A percentile compares a stretch with the other conserved stretches of the same genome.
Evolutionary conservation across 2,797 vertebrate genomes (phyloP).

Genomic region (Picus viridis): DNA sequence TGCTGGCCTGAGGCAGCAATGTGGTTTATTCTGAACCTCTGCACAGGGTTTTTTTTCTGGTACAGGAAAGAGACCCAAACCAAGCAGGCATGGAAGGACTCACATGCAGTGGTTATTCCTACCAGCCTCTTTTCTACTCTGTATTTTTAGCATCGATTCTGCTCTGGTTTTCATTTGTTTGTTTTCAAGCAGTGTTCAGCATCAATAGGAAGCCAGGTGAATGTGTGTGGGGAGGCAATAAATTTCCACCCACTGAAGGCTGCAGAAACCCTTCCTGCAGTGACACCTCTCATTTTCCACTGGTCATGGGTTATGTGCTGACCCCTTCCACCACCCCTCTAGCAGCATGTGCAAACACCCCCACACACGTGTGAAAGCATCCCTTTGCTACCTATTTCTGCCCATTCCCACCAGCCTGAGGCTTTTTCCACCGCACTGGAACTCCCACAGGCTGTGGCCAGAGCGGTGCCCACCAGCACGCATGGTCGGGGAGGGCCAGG

Average conservation of each 20-base stretch:
- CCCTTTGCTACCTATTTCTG: background rate
- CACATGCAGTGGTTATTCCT: fast-evolving
- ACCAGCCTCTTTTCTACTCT: background rate
- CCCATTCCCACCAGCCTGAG: background rate
- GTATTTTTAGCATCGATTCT: background rate
- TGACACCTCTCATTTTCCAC: constrained; percentile 8
- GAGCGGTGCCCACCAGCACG: fast-evolving
- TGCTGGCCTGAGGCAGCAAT: fast-evolving
- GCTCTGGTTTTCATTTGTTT: background rate
- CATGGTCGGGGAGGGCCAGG: fast-evolving
- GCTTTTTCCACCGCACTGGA: background rate
- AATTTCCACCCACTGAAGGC: background rate
- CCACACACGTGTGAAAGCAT: fast-evolving
- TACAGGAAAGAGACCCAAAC: background rate
- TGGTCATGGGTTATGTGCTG: fast-evolving
- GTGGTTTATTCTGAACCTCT: background rate
- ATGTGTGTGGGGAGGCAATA: fast-evolving
- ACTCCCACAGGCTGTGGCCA: fast-evolving
- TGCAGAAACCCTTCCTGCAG: background rate
- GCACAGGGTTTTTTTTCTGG: fast-evolving
- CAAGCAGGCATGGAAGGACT: background rate
- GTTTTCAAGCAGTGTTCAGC: background rate
- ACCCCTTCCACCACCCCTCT: background rate
- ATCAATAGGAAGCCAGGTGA: background rate
- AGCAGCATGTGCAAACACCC: background rate